These are phyloP conservation scores for Phataginus tricuspis DNA, from an alignment of 2,797 vertebrate species.

Conservation along the genomic window DNA sequence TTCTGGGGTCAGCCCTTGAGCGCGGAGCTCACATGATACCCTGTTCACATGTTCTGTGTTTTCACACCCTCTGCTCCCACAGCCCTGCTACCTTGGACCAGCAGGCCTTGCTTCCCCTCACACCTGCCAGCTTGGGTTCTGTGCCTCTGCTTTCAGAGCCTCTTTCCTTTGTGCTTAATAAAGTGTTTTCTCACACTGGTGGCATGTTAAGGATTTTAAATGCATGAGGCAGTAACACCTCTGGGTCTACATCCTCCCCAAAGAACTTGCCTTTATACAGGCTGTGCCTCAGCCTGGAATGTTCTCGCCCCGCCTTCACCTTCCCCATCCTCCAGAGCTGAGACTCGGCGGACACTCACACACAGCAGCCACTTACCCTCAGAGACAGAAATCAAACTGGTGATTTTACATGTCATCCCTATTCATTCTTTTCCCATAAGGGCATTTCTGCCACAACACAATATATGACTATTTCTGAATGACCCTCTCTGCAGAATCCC, in stretches of 20 bases:
- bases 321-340: not conserved
- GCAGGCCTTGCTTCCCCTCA: fast-evolving
- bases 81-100: fast-evolving
- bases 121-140: fast-evolving
- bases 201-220: not conserved
- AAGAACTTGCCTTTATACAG: not conserved
- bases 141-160: not conserved
- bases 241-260: not conserved
- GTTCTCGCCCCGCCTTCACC: not conserved
- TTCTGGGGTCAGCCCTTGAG: not conserved
- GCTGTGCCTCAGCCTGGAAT: not conserved
- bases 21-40: fast-evolving
- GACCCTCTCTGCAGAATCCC: not conserved
- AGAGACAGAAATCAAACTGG: not conserved
- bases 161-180: not conserved
- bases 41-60: fast-evolving
- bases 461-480: not conserved
- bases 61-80: fast-evolving
- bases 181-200: not conserved
- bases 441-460: not conserved
- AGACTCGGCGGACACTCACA: not conserved
- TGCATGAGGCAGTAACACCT: fast-evolving
- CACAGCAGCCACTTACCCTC: not conserved
- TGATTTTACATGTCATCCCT: not conserved
- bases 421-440: not conserved